These are phyloP conservation scores for Carettochelys insculpta DNA, from an alignment of 2,113 vertebrate species.

Conservation along the genomic window DNA sequence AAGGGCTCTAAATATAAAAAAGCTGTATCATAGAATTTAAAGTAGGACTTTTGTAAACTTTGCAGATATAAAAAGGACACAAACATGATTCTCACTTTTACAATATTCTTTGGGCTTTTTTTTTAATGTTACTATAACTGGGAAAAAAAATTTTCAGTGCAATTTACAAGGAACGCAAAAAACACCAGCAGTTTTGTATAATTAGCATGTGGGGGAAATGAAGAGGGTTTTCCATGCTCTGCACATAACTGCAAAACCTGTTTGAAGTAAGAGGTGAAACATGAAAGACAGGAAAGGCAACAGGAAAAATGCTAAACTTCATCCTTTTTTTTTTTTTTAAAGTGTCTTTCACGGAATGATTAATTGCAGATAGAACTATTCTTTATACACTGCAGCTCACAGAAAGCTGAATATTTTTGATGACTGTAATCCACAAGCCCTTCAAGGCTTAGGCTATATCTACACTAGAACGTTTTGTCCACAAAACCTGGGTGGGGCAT, in stretches of 20 bases:
- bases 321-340: neutral
- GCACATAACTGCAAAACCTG: neutral
- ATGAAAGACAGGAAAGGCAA: neutral
- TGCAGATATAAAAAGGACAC: neutral
- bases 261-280: neutral
- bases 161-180: neutral
- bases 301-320: neutral
- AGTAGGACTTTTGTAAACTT: neutral
- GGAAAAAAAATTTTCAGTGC: neutral
- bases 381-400: neutral
- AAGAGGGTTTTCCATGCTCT: neutral
- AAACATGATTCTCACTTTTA: neutral
- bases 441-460: too few relatives aligned
- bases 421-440: neutral
- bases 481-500: too few relatives aligned
- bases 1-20: neutral
- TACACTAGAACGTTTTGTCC: too few relatives aligned
- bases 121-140: neutral
- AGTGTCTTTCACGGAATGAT: neutral
- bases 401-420: fast-evolving
- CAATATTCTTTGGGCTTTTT: neutral
- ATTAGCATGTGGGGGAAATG: neutral
- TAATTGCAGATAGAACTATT: neutral
- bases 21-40: neutral
- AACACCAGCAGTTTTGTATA: neutral